Base-by-base conservation (phyloP, 2,113 vertebrate species). In the Pangasianodon gigas region DNA sequence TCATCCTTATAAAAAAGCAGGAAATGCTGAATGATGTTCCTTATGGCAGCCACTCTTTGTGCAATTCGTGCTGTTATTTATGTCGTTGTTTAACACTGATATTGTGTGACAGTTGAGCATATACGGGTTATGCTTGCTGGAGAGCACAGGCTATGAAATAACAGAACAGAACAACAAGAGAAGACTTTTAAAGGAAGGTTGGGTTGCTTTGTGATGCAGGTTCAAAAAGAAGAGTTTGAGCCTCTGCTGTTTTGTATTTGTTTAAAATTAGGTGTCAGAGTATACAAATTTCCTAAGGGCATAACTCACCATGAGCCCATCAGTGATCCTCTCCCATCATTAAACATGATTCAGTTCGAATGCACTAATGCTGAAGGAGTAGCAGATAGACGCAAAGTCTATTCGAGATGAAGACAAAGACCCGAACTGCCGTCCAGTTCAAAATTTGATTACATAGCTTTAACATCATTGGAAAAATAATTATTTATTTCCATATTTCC, bases 61-160 rank as follows among this genome's bases (percentile, higher is more conserved):
- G 95, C 92, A 93, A 96, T 96, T 96, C 94, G 95, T 95, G 95
- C 91, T 90, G 95, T 96, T 96, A 96, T 97, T 97, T 97, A 96
- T 97, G 96, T 94, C 89, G 93, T 95, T 87, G 92, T 95, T 96
- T 96, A 96, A 98, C 96, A 90, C 95, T 98, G 97, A 97, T 98
- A 92, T 94, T 94, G 94, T 96, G 93, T 97, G 98, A 97, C 98
- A 98, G 97, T 94, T 97, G 97, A 96, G 96, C 96, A 97, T 97
- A 97, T 96, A 94, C 62, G 95, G 97, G 95, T 97, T 97, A 95
- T 96, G 94, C 95, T 95, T 94, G 96, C 96, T 96, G 96, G 95
- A 94, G 93, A 96, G 96, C 96, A 95, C 95, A 93, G 95, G 95
- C 93, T 95, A 94, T 94, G 96, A 94, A 92, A 93, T 86, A 90